phyloP scores from a whole-genome alignment of 2,888 invertebrate species.

The Tenodera sinensis region DNA sequence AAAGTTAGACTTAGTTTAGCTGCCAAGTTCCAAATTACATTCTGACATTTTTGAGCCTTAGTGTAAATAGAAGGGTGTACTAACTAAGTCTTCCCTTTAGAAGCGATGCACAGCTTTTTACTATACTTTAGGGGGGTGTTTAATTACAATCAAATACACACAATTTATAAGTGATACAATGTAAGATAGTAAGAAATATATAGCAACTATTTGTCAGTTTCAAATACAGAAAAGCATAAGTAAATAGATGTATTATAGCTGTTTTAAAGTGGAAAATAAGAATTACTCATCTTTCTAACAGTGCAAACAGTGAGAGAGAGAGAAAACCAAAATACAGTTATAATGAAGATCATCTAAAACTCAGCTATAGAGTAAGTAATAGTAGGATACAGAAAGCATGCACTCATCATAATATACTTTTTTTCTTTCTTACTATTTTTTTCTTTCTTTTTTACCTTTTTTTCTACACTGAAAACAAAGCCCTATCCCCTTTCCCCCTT shows the following conservation, averaged over 20 bases:
- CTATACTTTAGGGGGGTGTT: constrained; percentile 12
- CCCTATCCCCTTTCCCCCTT: background rate
- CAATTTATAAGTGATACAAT: constrained; percentile 17
- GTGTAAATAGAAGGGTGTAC: background rate
- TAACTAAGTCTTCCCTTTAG: constrained; percentile 7
- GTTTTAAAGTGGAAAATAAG: constrained; percentile 12
- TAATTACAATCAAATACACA: constrained; percentile 21
- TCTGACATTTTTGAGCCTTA: background rate
- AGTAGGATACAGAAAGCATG: constrained; percentile 9
- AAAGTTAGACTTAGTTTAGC: background rate
- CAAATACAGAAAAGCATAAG: constrained; percentile 15
- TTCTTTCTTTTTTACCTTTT: background rate
- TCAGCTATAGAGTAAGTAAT: constrained; percentile 6
- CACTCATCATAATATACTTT: background rate
- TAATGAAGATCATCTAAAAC: constrained; percentile 10
- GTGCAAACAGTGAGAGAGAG: constrained; percentile 16
- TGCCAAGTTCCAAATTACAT: background rate
- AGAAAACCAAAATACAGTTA: constrained; percentile 10
- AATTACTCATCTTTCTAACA: constrained; percentile 11
- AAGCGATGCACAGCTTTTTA: constrained; percentile 13
- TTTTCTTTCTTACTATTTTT: too few relatives aligned
- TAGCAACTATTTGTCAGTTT: constrained; percentile 12
- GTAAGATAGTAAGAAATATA: constrained; percentile 13
- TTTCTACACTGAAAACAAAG: background rate
- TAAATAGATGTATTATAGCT: constrained; percentile 8